Base-by-base conservation (phyloP, 2,797 vertebrate species). In the Heterohyrax brucei region DNA sequence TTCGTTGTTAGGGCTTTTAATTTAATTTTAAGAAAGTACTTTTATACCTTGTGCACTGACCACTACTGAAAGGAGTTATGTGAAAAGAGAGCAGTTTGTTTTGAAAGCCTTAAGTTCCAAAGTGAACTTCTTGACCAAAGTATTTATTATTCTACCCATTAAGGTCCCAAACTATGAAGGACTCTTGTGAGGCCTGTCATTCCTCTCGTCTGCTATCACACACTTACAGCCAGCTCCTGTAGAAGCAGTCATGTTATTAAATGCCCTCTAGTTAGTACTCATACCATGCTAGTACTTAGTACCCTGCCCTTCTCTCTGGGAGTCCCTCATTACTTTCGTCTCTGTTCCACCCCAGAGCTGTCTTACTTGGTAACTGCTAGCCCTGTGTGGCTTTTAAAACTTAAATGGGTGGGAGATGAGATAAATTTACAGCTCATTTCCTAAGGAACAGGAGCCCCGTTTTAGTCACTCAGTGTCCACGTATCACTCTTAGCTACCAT, bases 51-150 rank as follows among this genome's bases (percentile, higher is more conserved):
- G 10, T 10, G 10, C 70, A 19, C 30, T 80, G 73, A 44, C 62
- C 30, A 50, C 53, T 89, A 50, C n/a, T 87, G 61, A 94, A 77
- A 72, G 22, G 92, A 56, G 81, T 22, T 79, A 9, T 88, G 0
- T 92, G 62, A 66, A 79, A 78, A 78, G 10, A 95, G 12, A 85
- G 39, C 30, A 50, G 14, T 79, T 92, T 92, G 85, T 82, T 95
- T 93, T 90, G 70, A 96, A 86, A 96, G 2, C 22, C 26, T 33
- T 46, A n/a, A 48, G 48, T 68, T 53, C 10, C 24, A 93, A 62
- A n/a, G 28, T 88, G 72, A 80, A 10, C 46, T 86, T 77, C 72
- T n/a, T 3, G 72, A 56, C 77, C 89, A 14, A 79, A 64, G 21
- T 86, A 10, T 77, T 95, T 68, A 19, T 70, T 72, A 2, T 82